Evolutionary conservation across 2,113 vertebrate genomes (phyloP).

Genomic region (Hirundichthys speculiger): DNA sequence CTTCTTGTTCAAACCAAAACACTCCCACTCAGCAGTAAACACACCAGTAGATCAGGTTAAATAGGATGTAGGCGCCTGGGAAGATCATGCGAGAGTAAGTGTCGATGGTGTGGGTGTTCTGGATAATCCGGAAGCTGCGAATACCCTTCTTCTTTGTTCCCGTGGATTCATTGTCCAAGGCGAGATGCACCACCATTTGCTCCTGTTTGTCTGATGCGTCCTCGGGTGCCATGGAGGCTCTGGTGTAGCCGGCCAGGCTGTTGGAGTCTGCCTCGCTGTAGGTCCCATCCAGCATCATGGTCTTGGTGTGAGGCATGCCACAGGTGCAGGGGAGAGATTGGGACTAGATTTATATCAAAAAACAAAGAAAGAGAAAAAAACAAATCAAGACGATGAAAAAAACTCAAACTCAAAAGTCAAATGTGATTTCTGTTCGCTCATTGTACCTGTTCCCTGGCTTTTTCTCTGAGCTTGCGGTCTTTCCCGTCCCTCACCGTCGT

Average conservation of each 20-base stretch:
- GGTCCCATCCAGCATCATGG: constrained; percentile 89
- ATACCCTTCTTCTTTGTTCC: constrained; percentile 86
- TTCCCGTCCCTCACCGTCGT: constrained; percentile 91
- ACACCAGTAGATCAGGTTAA: constrained; percentile 97
- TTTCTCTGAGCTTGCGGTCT: constrained; percentile 86
- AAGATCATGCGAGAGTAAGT: constrained; percentile 95
- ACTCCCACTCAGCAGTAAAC: constrained; percentile 86
- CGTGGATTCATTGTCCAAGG: constrained; percentile 83
- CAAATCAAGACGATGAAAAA: too few relatives aligned
- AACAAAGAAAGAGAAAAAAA: not conserved
- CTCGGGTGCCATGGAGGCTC: constrained; percentile 82
- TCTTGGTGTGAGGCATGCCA: constrained; percentile 86
- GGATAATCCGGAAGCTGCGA: constrained; percentile 86
- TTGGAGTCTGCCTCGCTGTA: constrained; percentile 89
- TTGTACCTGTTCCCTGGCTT: constrained; percentile 77
- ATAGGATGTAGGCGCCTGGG: constrained; percentile 92
- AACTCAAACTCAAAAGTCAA: too few relatives aligned
- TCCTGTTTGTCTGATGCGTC: constrained; percentile 87
- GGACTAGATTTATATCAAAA: constrained; percentile 64
- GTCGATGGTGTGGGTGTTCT: constrained; percentile 93
- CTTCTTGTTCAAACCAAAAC: too few relatives aligned
- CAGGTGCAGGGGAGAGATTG: constrained; percentile 85
- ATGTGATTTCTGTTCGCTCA: not conserved
- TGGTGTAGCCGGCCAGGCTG: constrained; percentile 89
- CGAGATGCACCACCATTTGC: constrained; percentile 87